Conservation (phyloP, 2,888 invertebrate species). For the Tiphia femorata region DNA sequence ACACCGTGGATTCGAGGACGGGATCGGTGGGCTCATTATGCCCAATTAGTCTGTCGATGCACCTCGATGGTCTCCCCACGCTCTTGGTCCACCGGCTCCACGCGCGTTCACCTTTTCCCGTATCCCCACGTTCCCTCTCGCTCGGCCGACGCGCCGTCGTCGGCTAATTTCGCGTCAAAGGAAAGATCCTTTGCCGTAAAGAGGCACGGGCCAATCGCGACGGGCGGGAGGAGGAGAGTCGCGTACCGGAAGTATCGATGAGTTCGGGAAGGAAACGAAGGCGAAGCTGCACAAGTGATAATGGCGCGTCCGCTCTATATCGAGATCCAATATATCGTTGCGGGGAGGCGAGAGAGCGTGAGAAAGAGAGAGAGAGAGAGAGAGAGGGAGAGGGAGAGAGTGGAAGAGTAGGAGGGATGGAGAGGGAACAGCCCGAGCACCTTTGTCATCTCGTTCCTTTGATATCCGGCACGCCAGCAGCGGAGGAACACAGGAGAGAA, state of each 20-base stretch:
- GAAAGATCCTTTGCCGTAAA: no score
- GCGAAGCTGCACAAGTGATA: slow-evolving; percentile 36
- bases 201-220: background rate
- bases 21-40: background rate
- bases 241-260: slow-evolving; percentile 11
- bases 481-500: background rate
- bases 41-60: background rate
- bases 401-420: slow-evolving; percentile 3
- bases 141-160: background rate
- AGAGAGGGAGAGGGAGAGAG: slow-evolving; percentile 2
- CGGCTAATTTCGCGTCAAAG: no score
- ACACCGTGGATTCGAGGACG: no score
- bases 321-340: slow-evolving; percentile 41
- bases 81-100: no score
- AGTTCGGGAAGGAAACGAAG: slow-evolving; percentile 26
- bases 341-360: slow-evolving; percentile 12
- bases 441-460: slow-evolving; percentile 54
- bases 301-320: slow-evolving; percentile 40
- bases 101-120: background rate
- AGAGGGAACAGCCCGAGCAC: slow-evolving; percentile 23
- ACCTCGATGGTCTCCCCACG: no score
- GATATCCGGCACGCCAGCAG: slow-evolving; percentile 33
- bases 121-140: background rate
- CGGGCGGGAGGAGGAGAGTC: background rate
- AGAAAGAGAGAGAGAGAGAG: background rate